phyloP scores from a whole-genome alignment of 2,888 invertebrate species.

The Epinotia bilunana region DNA sequence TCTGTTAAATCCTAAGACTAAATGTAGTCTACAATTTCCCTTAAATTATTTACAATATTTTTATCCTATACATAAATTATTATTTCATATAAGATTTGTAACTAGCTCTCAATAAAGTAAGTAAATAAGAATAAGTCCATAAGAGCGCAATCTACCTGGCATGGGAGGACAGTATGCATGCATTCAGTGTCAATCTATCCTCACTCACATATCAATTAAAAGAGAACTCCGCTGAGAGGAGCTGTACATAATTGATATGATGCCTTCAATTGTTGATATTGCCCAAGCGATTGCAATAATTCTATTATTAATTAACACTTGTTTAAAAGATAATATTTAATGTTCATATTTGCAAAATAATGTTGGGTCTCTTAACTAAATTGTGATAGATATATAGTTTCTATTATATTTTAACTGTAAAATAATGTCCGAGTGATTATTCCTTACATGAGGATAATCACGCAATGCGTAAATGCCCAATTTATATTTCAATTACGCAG shows the following conservation, averaged over 20 bases:
- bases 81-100: conserved; percentile 54
- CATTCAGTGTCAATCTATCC: conserved; percentile 52
- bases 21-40: conserved; percentile 51
- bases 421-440: conserved; percentile 8
- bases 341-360: conserved; percentile 36
- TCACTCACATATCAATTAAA: conserved; percentile 66
- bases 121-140: conserved; percentile 43
- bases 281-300: conserved; percentile 61
- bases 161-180: conserved; percentile 38
- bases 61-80: conserved; percentile 54
- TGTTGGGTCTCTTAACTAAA: conserved; percentile 36
- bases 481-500: conserved; percentile 22
- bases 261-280: conserved; percentile 60
- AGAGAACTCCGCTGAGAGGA: conserved; percentile 54
- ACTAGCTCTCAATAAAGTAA: conserved; percentile 51
- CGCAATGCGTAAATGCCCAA: conserved; percentile 9
- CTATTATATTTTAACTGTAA: conserved; percentile 20
- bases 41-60: conserved; percentile 60
- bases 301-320: conserved; percentile 53
- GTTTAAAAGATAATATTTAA: conserved; percentile 48
- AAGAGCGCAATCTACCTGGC: conserved; percentile 42
- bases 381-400: conserved; percentile 29
- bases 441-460: conserved; percentile 1
- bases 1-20: conserved; percentile 55
- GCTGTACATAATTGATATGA: conserved; percentile 57